These are phyloP conservation scores for Nephotettix cincticeps DNA, from an alignment of 1,140 invertebrate species.

Conservation along the genomic window DNA sequence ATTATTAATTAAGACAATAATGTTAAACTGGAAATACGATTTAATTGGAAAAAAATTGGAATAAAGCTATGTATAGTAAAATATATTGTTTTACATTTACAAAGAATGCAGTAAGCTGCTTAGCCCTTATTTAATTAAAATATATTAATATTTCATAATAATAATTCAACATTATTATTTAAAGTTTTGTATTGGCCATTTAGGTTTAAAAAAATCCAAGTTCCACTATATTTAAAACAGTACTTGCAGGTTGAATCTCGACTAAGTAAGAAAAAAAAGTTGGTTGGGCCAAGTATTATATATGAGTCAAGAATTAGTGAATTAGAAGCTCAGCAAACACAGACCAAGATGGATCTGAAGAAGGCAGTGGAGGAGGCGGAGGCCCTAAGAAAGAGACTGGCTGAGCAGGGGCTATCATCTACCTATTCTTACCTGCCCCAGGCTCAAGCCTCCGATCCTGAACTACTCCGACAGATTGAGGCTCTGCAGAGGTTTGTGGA, in stretches of 20 bases:
- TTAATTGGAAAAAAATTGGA: too few relatives aligned
- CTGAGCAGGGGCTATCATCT: constrained; percentile 41
- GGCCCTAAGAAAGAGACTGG: constrained; percentile 58
- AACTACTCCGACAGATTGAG: constrained; percentile 62
- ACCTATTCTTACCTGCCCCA: not conserved
- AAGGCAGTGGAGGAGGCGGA: constrained; percentile 69
- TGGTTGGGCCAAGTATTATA: constrained; percentile 47
- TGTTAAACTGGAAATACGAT: too few relatives aligned
- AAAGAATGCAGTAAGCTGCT: too few relatives aligned
- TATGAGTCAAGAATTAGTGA: constrained; percentile 82
- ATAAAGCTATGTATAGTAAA: too few relatives aligned
- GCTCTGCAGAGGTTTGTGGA: constrained; percentile 60
- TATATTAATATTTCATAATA: too few relatives aligned
- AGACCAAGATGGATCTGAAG: constrained; percentile 69
- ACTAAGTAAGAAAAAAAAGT: constrained; percentile 55
- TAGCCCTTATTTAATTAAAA: too few relatives aligned
- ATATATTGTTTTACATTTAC: too few relatives aligned
- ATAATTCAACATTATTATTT: too few relatives aligned
- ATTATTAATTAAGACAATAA: too few relatives aligned
- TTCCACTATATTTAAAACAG: too few relatives aligned
- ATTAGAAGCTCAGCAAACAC: constrained; percentile 75
- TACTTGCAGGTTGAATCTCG: not conserved
- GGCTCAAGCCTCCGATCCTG: constrained; percentile 32
- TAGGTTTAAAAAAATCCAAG: too few relatives aligned
- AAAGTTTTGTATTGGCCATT: too few relatives aligned